Evolutionary conservation across 2,797 vertebrate genomes (phyloP).

Genomic region (Pseudopleuronectes americanus): DNA sequence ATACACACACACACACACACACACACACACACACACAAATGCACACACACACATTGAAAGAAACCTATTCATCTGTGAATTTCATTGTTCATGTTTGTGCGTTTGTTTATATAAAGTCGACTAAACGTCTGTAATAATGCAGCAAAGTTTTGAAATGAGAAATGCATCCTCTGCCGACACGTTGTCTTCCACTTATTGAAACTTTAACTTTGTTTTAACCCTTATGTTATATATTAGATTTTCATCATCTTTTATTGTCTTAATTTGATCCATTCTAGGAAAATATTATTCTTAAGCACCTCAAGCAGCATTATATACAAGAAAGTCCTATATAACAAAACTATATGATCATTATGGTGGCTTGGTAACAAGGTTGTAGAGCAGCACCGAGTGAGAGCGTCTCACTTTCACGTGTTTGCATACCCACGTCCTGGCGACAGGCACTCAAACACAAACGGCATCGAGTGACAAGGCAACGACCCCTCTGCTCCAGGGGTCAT

Average conservation of each 20-base stretch:
- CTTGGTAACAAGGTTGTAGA: neutral
- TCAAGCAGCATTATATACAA: too few species aligned
- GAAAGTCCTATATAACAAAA: too few species aligned
- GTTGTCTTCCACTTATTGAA: too few species aligned
- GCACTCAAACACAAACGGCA: conserved; percentile 65
- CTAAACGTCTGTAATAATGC: neutral
- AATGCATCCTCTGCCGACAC: too few species aligned
- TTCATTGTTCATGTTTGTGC: conserved; percentile 9
- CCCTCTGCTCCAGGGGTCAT: conserved; percentile 56
- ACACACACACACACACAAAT: conserved; percentile 31
- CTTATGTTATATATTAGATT: too few species aligned
- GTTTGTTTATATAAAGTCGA: conserved; percentile 4
- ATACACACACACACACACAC: conserved; percentile 25
- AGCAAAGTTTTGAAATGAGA: too few species aligned
- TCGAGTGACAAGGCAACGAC: conserved; percentile 71
- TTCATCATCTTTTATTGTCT: too few species aligned
- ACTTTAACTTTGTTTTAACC: too few species aligned
- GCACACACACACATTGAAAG: conserved; percentile 20
- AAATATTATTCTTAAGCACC: too few species aligned
- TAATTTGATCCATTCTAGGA: too few species aligned
- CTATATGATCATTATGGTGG: neutral
- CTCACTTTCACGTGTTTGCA: conserved; percentile 61
- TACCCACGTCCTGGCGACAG: conserved; percentile 57
- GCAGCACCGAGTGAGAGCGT: conserved; percentile 27
- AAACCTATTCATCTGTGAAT: conserved; percentile 37